These are phyloP conservation scores for Hemibagrus wyckioides DNA, from an alignment of 2,113 vertebrate species.

Conservation along the genomic window DNA sequence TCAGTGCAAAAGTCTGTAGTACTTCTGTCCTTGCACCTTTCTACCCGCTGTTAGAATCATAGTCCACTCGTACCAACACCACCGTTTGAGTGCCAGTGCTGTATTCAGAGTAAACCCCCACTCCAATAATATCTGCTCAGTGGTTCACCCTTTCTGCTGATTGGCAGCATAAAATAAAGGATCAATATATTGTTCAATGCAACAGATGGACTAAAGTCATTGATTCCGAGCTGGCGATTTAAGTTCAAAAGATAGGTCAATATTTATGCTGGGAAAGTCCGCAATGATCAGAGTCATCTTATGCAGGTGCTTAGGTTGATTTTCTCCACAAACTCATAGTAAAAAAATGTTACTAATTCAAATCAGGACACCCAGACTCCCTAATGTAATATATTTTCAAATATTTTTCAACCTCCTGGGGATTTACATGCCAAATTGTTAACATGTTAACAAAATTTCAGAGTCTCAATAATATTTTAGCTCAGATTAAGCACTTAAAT, in stretches of 20 bases:
- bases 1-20: not conserved
- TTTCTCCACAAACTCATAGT: not conserved
- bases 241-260: not conserved
- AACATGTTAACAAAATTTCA: no score
- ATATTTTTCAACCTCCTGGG: not conserved
- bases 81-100: not conserved
- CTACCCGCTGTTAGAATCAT: not conserved
- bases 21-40: not conserved
- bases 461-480: not conserved
- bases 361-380: not conserved
- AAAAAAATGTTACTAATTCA: not conserved
- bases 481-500: not conserved
- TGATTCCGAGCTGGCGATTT: not conserved
- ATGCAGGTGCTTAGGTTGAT: not conserved
- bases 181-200: not conserved
- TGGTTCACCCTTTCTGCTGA: not conserved
- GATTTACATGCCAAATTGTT: no score
- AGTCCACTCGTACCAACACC: not conserved
- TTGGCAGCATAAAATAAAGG: not conserved
- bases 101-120: not conserved
- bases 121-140: not conserved
- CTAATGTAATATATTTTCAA: not conserved
- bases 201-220: not conserved
- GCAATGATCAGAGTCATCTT: not conserved
- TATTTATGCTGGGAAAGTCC: not conserved